Base-by-base conservation (phyloP, 1,140 invertebrate species). In the Calliopsis andreniformis region DNA sequence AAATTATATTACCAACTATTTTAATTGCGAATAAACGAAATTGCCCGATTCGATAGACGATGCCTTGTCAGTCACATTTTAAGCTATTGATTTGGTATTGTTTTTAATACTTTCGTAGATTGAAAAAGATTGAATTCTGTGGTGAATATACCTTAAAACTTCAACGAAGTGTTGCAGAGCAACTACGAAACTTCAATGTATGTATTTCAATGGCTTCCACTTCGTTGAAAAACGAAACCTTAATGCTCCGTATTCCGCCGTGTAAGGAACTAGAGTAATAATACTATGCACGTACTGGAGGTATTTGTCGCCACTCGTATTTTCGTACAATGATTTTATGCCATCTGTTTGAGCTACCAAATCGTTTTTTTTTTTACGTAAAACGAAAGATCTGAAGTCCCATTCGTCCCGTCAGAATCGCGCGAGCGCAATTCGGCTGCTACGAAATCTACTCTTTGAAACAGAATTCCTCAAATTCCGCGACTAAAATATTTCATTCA, bases 131-230 rank as follows among this genome's bases (percentile, higher is more conserved):
- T 12, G 3, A 39, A 20, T 64, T 53, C 10, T 51, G 0, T 4
- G 18, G 0, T 28, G 2, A 16, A 67, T 67, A 25, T 75, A 75
- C 71, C 71, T 75, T 67, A 25, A 67, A 47, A 67, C 8, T 47
- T 28, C 35, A 43, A 0, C 39, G 32, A 42, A 35, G 23, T 30
- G 28, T 49, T 20, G 23, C 43, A 35, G 56, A 49, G 35, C 56
- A 73, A 61, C 58, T 51, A 62, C 53, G 62, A 20, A 45, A 56
- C 35, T 55, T 55, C 67, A 61, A 53, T 45, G 47, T 73, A n/a
- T n/a, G 35, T 5, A 72, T 43, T 79, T 58, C 70, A 39, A 67
- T 45, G 43, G 69, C 28, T 68, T 73, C 77, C 69, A 73, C 55
- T 55, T 28, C 18, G 53, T 39, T 20, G 43, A 66, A 55, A 43